Base-by-base conservation (phyloP, 2,888 invertebrate genomes). In the Platynereis dumerilii region DNA sequence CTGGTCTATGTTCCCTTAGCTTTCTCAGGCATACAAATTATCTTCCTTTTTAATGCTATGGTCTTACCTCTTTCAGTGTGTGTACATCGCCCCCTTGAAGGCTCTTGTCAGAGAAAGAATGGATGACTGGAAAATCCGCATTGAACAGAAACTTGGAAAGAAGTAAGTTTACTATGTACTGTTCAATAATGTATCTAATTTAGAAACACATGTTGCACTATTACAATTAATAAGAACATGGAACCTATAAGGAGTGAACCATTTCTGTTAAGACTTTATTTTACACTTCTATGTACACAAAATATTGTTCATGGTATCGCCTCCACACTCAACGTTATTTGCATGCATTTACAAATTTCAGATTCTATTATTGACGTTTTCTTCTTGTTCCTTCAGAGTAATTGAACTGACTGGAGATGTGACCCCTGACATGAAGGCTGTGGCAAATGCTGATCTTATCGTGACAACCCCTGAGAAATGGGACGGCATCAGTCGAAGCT, bases 401-500 rank as follows among this genome's bases (percentile, higher is more conserved):
- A 93, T 98, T 0, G 99, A 99, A 85, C 86, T 99, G 70, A 99
- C 99, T 54, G 98, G 98, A 80, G 92, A 93, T 81, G 91, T 93
- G 0, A 91, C 92, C 0, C 96, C 96, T 0, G 94, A 94, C 79
- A 89, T 92, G 63, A 87, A 90, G 66, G 91, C 94, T 0, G 94
- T 99, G 66, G 88, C 90, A 0, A 74, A 88, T 59, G 91, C 96
- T 0, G 91, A 93, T 81, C 90, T 99, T 0, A 98, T 99, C 73
- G 95, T 99, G 26, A 99, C 99, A 0, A 99, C 99, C 0, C 99
- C 99, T 0, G 99, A 99, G 85, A 99, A 99, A 84, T 99, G 99
- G 99, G 99, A 99, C 85, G 98, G 98, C 61, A 94, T 99, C 78
- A 96, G 96, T 85, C 89, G 98, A 67, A 95, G 94, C 69, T 99